phyloP scores from a whole-genome alignment of 2,888 invertebrate species.

The Lasioglossum figueresi region DNA sequence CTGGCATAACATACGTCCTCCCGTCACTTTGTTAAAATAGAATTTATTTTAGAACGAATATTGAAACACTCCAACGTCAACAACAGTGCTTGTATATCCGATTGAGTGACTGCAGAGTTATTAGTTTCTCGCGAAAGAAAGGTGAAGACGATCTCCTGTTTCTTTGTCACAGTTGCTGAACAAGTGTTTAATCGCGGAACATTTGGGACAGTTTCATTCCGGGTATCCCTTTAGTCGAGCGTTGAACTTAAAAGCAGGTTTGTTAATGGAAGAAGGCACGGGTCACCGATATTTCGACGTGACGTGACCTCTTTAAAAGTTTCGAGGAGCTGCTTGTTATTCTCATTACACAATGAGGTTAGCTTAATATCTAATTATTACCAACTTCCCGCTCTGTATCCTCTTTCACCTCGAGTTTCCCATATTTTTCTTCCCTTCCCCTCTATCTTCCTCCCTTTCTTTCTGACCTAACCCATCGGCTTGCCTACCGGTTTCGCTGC shows the following conservation, averaged over 20 bases:
- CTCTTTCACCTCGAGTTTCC: constrained; percentile 5
- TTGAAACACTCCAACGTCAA: neutral
- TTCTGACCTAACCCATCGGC: constrained; percentile 30
- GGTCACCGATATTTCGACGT: neutral
- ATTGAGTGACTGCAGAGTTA: neutral
- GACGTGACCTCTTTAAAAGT: constrained; percentile 1
- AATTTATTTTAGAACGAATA: neutral
- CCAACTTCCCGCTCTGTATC: constrained; percentile 9
- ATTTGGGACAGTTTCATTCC: neutral
- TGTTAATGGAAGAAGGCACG: neutral
- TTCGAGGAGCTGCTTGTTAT: constrained; percentile 26
- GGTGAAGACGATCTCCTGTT: neutral
- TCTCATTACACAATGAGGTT: constrained; percentile 42
- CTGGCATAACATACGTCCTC: neutral
- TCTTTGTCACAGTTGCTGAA: neutral
- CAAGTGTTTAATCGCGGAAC: neutral
- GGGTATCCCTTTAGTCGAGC: neutral
- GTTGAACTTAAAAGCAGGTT: neutral
- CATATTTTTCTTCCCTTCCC: constrained; percentile 43
- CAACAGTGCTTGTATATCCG: neutral
- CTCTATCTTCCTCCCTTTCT: constrained; percentile 26
- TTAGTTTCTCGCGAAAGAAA: neutral
- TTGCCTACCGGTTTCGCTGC: constrained; percentile 50
- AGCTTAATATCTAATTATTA: constrained; percentile 25
- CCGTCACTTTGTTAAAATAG: neutral